A percentile compares a stretch with the other conserved stretches of the same genome.
phyloP scores from a whole-genome alignment of 1,140 invertebrate genomes.

The Sycophaga agraensis region DNA sequence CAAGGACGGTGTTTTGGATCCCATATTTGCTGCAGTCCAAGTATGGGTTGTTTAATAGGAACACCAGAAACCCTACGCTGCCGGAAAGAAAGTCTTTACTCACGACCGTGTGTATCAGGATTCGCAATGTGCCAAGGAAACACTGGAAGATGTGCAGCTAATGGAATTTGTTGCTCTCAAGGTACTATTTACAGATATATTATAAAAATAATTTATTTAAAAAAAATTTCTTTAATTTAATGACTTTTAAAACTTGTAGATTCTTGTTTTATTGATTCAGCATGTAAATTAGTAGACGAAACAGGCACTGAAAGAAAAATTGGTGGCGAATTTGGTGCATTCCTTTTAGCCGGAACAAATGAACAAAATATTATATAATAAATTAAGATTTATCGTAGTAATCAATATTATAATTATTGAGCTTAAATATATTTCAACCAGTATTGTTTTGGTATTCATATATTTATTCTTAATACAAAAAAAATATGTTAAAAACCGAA shows the following conservation, averaged over 20 bases:
- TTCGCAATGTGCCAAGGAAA: slow-evolving; percentile 57
- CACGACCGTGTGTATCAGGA: slow-evolving; percentile 56
- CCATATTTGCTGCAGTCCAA: slow-evolving; percentile 58
- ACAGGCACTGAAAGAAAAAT: slow-evolving; percentile 38
- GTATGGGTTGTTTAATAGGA: slow-evolving; percentile 58
- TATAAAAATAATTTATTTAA: not conserved
- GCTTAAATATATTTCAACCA: too few relatives aligned
- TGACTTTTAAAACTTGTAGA: slow-evolving; percentile 40
- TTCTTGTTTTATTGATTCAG: slow-evolving; percentile 49
- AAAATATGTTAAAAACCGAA: too few relatives aligned
- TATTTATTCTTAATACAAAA: too few relatives aligned
- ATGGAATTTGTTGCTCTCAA: slow-evolving; percentile 61
- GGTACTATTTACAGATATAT: slow-evolving; percentile 40
- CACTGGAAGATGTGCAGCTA: slow-evolving; percentile 57
- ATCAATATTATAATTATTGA: too few relatives aligned
- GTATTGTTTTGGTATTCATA: too few relatives aligned
- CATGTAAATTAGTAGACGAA: slow-evolving; percentile 44
- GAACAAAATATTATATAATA: slow-evolving; percentile 34
- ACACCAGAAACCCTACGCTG: slow-evolving; percentile 57
- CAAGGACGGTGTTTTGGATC: slow-evolving; percentile 60
- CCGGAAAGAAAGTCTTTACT: slow-evolving; percentile 49
- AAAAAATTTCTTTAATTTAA: not conserved
- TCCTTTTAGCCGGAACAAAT: slow-evolving; percentile 32
- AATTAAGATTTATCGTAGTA: not conserved
- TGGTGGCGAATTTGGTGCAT: slow-evolving; percentile 35